phyloP scores from a whole-genome alignment of 2,113 vertebrate species.

The Alaudala cheleensis region DNA sequence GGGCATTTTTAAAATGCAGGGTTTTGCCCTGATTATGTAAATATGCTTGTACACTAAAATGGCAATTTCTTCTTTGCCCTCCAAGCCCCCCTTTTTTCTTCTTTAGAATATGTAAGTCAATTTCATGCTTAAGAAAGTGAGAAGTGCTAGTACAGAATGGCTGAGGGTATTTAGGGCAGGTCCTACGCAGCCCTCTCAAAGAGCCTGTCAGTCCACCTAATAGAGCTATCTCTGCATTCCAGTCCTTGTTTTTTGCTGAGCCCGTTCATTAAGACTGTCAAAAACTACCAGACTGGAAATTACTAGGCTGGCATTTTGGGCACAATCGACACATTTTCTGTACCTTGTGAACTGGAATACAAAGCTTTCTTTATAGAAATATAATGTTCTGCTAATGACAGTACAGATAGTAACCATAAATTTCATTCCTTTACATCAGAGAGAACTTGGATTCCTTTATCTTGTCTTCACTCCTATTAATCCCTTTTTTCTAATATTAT shows the following conservation, averaged over 20 bases:
- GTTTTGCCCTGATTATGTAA: conserved; percentile 53
- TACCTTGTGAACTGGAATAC: conserved; percentile 27
- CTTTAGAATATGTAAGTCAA: conserved; percentile 19
- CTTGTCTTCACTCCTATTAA: conserved; percentile 13
- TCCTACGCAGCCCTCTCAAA: neutral
- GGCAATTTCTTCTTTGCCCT: neutral
- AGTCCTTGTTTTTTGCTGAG: conserved; percentile 52
- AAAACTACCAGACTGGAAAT: conserved; percentile 51
- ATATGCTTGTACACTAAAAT: conserved; percentile 21
- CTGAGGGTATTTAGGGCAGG: conserved; percentile 22
- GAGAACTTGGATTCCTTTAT: conserved; percentile 14
- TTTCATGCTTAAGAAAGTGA: conserved; percentile 51
- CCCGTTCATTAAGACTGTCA: conserved; percentile 17
- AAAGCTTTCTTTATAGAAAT: conserved; percentile 35
- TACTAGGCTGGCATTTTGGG: conserved; percentile 45
- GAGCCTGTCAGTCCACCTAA: neutral
- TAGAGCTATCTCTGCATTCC: neutral
- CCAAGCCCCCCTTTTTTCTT: neutral
- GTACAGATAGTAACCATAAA: conserved; percentile 18
- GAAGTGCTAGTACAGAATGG: conserved; percentile 16
- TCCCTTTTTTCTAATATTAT: conserved; percentile 11
- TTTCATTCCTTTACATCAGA: conserved; percentile 9
- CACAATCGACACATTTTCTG: conserved; percentile 35
- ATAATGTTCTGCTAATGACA: conserved; percentile 31
- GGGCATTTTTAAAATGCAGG: conserved; percentile 58